Evolutionary conservation across 2,888 invertebrate species (phyloP), one percentile per base, ranked within the genome.

Genomic region (Teinopalpus imperialis): DNA sequence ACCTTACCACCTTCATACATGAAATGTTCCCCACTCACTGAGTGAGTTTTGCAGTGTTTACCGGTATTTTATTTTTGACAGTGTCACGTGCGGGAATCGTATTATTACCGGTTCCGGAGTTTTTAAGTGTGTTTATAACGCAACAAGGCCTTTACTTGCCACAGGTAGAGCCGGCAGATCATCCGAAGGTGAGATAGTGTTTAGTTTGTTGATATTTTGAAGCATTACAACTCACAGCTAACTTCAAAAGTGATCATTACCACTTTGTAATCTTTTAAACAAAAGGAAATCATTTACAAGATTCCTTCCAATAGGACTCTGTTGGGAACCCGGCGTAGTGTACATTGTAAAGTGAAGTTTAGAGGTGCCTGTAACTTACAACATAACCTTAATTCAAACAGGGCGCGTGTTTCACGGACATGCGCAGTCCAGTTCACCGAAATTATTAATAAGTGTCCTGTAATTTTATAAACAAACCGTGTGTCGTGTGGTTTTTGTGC

Each of bases 101-200:
- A 81, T 81, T 81, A 71, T 79, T 79, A 76, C 86, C 87, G 86
- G 87, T 82, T 81, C 75, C 81, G 75, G 77, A 81, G 81, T 85
- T 87, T 83, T 79, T 66, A 79, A 86, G 4, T 3, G 82, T 85
- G 81, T 83, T 81, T 82, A 74, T 78, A 78, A 80, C 74, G 74
- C 68, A 46, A 75, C 70, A 74, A 76, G 83, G 77, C 85, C 82
- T 86, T 81, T 80, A 71, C 71, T 72, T 65, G 67, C 64, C 66
- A 66, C 81, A 82, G 81, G 83, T 81, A 81, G 74, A 81, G 82
- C 72, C 78, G 76, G 75, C 65, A 65, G 66, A 69, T 81, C 71
- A 61, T 78, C 73, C 59, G 61, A 70, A 71, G 72, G 67, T 74
- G 72, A 70, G 67, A 69, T 65, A 73, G 74, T 75, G 76, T 68